Evolutionary conservation across 2,888 invertebrate species (phyloP), one percentile per base, ranked within the genome.

Genomic region (Cephus pulcher): DNA sequence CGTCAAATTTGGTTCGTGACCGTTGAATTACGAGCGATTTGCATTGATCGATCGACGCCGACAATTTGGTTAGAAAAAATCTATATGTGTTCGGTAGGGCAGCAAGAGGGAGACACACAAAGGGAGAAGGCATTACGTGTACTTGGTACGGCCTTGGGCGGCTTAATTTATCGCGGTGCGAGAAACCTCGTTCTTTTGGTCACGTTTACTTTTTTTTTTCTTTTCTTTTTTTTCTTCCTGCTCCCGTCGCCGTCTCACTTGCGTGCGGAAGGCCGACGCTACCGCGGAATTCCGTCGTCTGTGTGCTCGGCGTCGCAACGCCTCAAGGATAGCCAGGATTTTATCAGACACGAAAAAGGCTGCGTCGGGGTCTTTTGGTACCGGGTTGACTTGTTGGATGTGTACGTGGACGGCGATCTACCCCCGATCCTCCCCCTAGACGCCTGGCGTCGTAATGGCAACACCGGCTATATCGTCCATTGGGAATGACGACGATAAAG

Each of bases 121-220:
- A 40, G 40, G 40, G 40, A 56, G 56, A 56, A 56, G 34, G 68
- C 56, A 32, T 75, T 78, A 75, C 69, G 71, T 34, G 71, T 40
- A 76, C 73, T 56, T 56, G 77, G 69, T 75, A 75, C 81, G 86
- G 82, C 88, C 89, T 89, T 88, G 88, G 85, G 80, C 82, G 85
- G 82, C 86, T 85, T 86, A 87, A 90, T 89, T 89, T 88, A 89
- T 89, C 86, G 84, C 81, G 80, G 23, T 81, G 79, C 78, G 80
- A 69, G 40, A 85, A 86, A 84, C 84, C 85, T 84, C 84, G 83
- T 73, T 11, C 74, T 56, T 37, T 69, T 74, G 33, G 69, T 83
- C 80, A 80, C 77, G 80, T 81, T 79, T 83, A 78, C 78, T 75
- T 80, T 83, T 80, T 83, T 84, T 82, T 78, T 82, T n/a, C n/a